These are phyloP conservation scores for Melanotaenia trifasciata DNA, from an alignment of 2,797 vertebrate genomes.

Conservation along the genomic window DNA sequence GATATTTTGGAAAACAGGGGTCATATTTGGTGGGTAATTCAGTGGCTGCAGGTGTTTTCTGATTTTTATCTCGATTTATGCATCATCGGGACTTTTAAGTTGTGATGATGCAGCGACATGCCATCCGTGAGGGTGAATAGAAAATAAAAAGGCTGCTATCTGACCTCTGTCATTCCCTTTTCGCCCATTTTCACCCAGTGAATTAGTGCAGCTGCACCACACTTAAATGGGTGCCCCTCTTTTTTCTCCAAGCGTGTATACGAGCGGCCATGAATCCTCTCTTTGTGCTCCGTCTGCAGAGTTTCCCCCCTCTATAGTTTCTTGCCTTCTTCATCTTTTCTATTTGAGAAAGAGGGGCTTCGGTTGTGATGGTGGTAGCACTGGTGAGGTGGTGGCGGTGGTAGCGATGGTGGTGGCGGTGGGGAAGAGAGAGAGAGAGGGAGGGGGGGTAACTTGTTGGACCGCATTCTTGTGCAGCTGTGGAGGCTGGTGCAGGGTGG, in stretches of 20 bases:
- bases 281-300: constrained; percentile 83
- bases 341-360: constrained; percentile 72
- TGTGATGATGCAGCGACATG: constrained; percentile 65
- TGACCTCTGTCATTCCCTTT: constrained; percentile 80
- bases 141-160: constrained; percentile 79
- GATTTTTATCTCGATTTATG: constrained; percentile 34
- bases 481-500: constrained; percentile 81
- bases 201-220: constrained; percentile 88
- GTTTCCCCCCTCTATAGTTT: constrained; percentile 74
- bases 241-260: constrained; percentile 79
- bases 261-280: constrained; percentile 84
- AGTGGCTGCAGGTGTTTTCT: constrained; percentile 63
- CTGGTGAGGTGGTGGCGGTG: constrained; percentile 73
- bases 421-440: constrained; percentile 18
- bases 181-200: constrained; percentile 83
- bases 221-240: constrained; percentile 85
- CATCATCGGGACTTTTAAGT: constrained; percentile 36
- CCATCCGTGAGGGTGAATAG: constrained; percentile 75
- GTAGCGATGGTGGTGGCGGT: constrained; percentile 69
- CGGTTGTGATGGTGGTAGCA: constrained; percentile 72
- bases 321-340: constrained; percentile 75
- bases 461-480: constrained; percentile 88
- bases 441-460: constrained; percentile 77
- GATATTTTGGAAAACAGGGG: constrained; percentile 8
- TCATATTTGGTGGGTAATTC: neutral